Base-by-base conservation (phyloP, 2,797 vertebrate species). In the Acanthurus leucopareius region DNA sequence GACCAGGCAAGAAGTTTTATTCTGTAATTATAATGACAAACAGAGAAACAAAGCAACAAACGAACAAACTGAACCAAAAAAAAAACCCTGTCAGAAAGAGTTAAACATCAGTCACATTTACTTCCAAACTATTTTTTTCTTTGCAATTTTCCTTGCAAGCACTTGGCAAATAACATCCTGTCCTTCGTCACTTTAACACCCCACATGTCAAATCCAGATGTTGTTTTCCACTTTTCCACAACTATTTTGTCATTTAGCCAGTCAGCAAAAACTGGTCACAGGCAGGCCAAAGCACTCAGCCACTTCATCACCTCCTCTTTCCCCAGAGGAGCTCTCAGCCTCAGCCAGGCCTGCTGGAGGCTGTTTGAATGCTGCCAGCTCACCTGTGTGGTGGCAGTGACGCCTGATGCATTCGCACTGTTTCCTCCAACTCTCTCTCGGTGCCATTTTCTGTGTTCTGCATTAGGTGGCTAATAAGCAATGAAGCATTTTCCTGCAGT, bases 241-340 rank as follows among this genome's bases (percentile, higher is more conserved):
- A 15, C 40, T 19, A 47, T 56, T 75, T 68, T 67, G 53, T 81
- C 70, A 69, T 77, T 56, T 25, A 3, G 53, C n/a, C 51, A 79
- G 68, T 80, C 65, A 78, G 65, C 62, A 70, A 35, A 73, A 78
- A 54, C 17, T 22, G 38, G 64, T 70, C 28, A 15, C 38, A 38
- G 35, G 42, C 49, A 70, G 77, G 49, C 68, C 60, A 35, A 58
- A 65, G 66, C 64, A 19, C 69, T 79, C 61, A 77, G 63, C 44
- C 68, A 60, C 59, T 79, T 79, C 16, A 81, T 71, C 71, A 56
- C 53, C 48, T n/a, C 53, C 42, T 7, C 40, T 48, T 22, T 68
- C 65, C 77, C 73, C 42, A n/a, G 63, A 77, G 63, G 71, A 69
- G 51, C 57, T 69, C 22, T 64, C 5, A 15, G 48, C 53, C 48